Evolutionary conservation across 2,797 vertebrate genomes (phyloP), one percentile per base, ranked within the genome.

Genomic region (Phataginus tricuspis): DNA sequence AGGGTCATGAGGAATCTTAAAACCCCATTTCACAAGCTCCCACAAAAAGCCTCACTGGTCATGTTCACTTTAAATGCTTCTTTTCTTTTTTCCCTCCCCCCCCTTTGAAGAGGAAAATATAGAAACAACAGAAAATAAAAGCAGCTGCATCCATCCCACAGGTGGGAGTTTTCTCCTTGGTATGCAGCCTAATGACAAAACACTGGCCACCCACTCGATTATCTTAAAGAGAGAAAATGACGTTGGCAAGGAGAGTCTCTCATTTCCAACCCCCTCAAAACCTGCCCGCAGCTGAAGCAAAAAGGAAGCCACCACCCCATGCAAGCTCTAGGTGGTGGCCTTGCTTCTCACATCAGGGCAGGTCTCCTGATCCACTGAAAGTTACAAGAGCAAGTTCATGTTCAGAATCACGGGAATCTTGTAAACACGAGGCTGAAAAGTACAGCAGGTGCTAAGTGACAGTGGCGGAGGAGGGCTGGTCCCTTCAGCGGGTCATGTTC

Each of bases 391-490:
- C 86, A 34, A 91, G 88, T 55, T 94, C 84, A 29, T 39, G 49
- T 84, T 0, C 80, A 94, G 86, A 95, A 92, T 2, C 95, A 78
- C 86, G 79, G 2, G 66, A 83, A 55, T 96, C 96, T 96, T 91
- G 69, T 5, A 84, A 80, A 74, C 75, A 86, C 59, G 31, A 42
- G 45, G 68, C 61, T 94, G 37, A 91, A 94, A 95, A 82, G 37
- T 0, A 57, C 0, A 25, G 45, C 94, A 86, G 91, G 84, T 55
- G 59, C 93, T 10, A 53, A n/a, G 80, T 37, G 89, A 94, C 92
- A 93, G 91, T 11, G 45, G 45, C 11, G 45, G 45, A 45, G 45
- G 45, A 97, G 19, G 93, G 89, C 55, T 2, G 55, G 45, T 12
- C 55, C 93, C 71, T 2, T 11, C 3, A 5, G 53, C 0, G 19